Base-by-base conservation (phyloP, 2,797 vertebrate species). In the Rhadinocentrus ornatus region DNA sequence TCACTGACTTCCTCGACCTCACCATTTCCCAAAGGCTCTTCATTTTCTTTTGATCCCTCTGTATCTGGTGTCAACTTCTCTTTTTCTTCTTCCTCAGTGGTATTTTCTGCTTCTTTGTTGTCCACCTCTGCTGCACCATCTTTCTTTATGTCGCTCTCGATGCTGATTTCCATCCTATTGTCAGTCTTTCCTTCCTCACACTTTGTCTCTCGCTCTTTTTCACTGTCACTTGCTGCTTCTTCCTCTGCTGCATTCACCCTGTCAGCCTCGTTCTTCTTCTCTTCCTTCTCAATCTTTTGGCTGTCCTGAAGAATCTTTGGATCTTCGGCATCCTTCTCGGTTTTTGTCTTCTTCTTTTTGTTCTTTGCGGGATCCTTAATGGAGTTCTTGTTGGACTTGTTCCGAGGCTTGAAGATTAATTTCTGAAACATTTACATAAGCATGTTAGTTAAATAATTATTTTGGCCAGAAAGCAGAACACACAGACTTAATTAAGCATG, bases 301-400 rank as follows among this genome's bases (percentile, higher is more conserved):
- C 44, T 66, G 18, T 88, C 87, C 2, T 92, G 86, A 0, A 60
- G 12, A 32, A 81, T 86, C 80, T 90, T 94, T 34, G 81, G 66
- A 54, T 93, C 91, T 13, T 92, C 91, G 0, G 52, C 64, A 10
- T 93, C 93, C 62, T 89, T 91, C 66, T 91, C 92, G 0, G 3
- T 48, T 18, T 84, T 82, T 2, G 81, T 64, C n/a, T 90, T 91
- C 74, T 94, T 94, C 88, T 91, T 94, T 71, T 93, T 95, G 84
- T 87, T 93, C 79, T 93, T 95, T 0, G 89, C 78, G 0, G 85
- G 22, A 8, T 95, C 93, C 88, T 94, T 95, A 66, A 93, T 77
- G 24, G 85, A 91, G 87, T 92, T 94, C 87, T 95, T 95, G 91
- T 86, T 93, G 71, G 93, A 90, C 86, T 95, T 95, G 84, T 89